Conservation (phyloP, 2,888 invertebrate species). For the Notocelia uddmanniana region DNA sequence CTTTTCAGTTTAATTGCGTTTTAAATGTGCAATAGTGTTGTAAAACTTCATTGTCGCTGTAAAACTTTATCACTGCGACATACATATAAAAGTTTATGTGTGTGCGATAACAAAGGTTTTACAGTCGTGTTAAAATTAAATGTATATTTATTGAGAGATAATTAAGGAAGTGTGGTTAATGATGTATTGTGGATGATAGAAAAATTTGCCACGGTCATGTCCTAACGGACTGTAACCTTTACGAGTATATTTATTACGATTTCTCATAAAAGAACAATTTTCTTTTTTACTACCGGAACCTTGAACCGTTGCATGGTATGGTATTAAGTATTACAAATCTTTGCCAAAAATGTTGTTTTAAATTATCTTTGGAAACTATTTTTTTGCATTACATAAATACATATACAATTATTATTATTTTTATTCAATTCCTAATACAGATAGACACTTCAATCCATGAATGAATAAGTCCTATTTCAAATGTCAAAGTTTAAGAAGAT, state of each 20-base stretch:
- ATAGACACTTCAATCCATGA: background rate
- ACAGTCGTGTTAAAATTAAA: constrained; percentile 22
- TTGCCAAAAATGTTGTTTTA: too few species aligned
- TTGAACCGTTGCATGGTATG: too few species aligned
- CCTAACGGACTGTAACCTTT: background rate
- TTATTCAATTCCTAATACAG: background rate
- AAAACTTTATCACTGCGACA: constrained; percentile 32
- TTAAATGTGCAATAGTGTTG: constrained; percentile 60
- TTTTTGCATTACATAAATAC: too few species aligned
- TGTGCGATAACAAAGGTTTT: constrained; percentile 19
- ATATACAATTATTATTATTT: too few species aligned
- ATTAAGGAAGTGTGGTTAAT: background rate
- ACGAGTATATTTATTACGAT: too few species aligned
- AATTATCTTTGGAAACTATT: too few species aligned
- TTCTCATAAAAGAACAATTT: too few species aligned
- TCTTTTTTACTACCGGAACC: too few species aligned
- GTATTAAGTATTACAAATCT: too few species aligned
- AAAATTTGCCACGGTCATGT: constrained; percentile 18
- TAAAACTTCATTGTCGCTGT: constrained; percentile 40
- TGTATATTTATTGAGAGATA: background rate
- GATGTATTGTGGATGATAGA: background rate
- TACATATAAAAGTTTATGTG: background rate
- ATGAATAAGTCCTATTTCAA: background rate
- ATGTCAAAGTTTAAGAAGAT: constrained; percentile 2
- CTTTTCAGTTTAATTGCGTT: constrained; percentile 56